Evolutionary conservation across 2,888 invertebrate species (phyloP), one percentile per base, ranked within the genome.

Genomic region (Julus scanicus): DNA sequence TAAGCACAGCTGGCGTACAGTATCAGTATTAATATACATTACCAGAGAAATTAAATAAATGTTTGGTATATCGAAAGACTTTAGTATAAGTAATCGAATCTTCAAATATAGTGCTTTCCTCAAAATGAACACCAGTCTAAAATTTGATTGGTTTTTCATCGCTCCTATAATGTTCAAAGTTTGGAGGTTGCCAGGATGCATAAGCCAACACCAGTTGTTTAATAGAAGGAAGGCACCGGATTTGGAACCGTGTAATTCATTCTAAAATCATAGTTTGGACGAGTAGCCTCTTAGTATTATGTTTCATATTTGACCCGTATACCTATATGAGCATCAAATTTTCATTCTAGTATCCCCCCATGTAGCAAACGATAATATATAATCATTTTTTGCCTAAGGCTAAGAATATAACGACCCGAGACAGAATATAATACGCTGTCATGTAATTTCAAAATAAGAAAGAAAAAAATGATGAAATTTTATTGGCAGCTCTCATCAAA

Each of bases 401-500:
- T 44, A 48, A 40, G 85, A 44, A 85, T 85, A 85, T 85, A 48
- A 49, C 85, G 49, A 44, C 85, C 49, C 85, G 48, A 85, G 49
- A 85, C 44, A 49, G 85, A 85, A 85, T 85, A 49, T 44, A 85
- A 85, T 85, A 48, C 49, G 44, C 48, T 85, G 85, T 85, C 85
- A 85, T 48, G 85, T 15, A 85, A 44, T 85, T 85, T 85, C 49
- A 85, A 85, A 85, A 11, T 85, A 85, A n/a, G 49, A 40, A 13
- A 71, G 71, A 11, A 40, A 49, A 80, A 49, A 80, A 80, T 80
- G 80, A 80, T 80, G 37, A 29, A 80, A 85, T 85, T 85, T 48
- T 85, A 85, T 85, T 85, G 85, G 85, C 49, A 85, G 48, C 20
- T 48, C 48, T 11, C 29, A 85, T 85, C 85, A 85, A 85, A 85